Evolutionary conservation across 1,140 invertebrate species (phyloP), one percentile per base, ranked within the genome.

Genomic region (Fopius arisanus): DNA sequence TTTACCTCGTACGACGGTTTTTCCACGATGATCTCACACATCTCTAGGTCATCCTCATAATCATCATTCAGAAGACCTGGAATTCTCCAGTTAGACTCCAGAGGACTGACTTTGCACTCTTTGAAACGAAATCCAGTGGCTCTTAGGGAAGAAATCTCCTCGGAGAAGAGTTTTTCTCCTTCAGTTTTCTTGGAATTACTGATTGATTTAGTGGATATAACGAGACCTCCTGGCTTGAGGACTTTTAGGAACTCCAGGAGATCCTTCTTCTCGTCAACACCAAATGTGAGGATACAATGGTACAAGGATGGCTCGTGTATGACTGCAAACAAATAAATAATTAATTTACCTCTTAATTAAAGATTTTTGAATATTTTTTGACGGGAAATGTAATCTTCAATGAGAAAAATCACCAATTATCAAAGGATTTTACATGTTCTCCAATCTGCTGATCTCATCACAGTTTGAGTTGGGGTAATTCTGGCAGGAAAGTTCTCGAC

Each of bases 1-100:
- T 31, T 77, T 78, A 84, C 84, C 86, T 93, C 91, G 86, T 92
- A 94, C 70, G 89, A 88, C 23, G 92, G 92, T 86, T 94, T 94
- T 65, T 89, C 85, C 37, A 89, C 89, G 21, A 87, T 78, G 68
- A 91, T 79, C 82, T 86, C 84, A 54, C 82, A 84, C 19, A 83
- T 68, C 63, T 82, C 78, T 74, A 85, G 82, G 21, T 74, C 76
- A 5, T 90, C 80, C 80, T 90, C 89, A 29, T 91, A 82, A 78
- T 91, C 90, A 3, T 91, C 91, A 77, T 88, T 89, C 0, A 92
- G 80, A 77, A 90, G 90, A 31, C 92, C 84, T 65, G 85, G 79
- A 63, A 88, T 89, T 26, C 88, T 82, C 87, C 73, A 71, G 89
- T 84, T 29, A 90, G 76, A 80, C 86, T 89, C 14, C 2, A 67